phyloP scores from a whole-genome alignment of 2,113 vertebrate genomes.

The Paedocypris sp. region DNA sequence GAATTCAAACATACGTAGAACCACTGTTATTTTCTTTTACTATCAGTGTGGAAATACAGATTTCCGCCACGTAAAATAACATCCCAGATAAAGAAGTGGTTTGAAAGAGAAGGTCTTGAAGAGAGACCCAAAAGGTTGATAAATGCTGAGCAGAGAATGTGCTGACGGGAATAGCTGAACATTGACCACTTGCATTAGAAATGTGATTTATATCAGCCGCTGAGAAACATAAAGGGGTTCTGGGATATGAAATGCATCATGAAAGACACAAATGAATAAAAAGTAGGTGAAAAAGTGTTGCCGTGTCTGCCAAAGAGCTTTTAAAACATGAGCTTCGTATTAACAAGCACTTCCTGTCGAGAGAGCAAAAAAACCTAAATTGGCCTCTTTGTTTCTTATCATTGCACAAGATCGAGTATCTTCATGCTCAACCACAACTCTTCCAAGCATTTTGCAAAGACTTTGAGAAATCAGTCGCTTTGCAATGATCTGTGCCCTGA shows the following conservation, averaged over 20 bases:
- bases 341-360: not conserved
- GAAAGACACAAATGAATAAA: slow-evolving; percentile 48
- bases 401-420: slow-evolving; percentile 28
- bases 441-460: slow-evolving; percentile 15
- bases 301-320: slow-evolving; percentile 7
- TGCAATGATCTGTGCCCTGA: slow-evolving; percentile 7
- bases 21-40: no score
- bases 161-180: slow-evolving; percentile 56
- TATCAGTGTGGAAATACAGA: no score
- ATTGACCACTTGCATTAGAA: slow-evolving; percentile 55
- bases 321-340: slow-evolving; percentile 4
- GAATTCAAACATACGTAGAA: no score
- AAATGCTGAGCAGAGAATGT: slow-evolving; percentile 55
- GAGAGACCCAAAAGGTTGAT: slow-evolving; percentile 60
- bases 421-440: not conserved
- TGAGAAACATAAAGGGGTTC: slow-evolving; percentile 26
- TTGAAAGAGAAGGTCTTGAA: slow-evolving; percentile 46
- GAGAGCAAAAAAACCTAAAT: not conserved
- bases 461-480: slow-evolving; percentile 26
- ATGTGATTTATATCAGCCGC: slow-evolving; percentile 58
- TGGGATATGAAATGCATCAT: slow-evolving; percentile 46
- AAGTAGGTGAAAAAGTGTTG: not conserved
- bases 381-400: slow-evolving; percentile 10
- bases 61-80: no score
- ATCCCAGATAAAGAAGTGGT: no score